Evolutionary conservation across 2,888 invertebrate genomes (phyloP).

Genomic region (Fissipunctia ypsillon): DNA sequence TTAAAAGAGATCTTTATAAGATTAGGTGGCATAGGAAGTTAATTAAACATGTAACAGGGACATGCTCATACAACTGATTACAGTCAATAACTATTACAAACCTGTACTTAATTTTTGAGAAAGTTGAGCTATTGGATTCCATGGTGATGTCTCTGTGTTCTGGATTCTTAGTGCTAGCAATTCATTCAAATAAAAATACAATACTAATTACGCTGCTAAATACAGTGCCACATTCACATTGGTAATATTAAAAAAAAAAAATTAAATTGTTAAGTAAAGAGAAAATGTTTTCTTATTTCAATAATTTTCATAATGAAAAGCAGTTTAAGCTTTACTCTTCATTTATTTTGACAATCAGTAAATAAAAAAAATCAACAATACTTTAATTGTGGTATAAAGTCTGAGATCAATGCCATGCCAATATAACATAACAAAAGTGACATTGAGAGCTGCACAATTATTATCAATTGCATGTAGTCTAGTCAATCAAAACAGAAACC

Average conservation of each 20-base stretch:
- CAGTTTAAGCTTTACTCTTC: neutral
- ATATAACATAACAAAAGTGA: constrained; percentile 47
- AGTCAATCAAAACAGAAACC: constrained; percentile 38
- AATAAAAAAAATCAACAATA: neutral
- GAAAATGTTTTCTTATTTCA: neutral
- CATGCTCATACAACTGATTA: constrained; percentile 49
- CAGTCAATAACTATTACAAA: constrained; percentile 76
- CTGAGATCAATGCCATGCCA: constrained; percentile 44
- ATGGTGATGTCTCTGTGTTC: constrained; percentile 75
- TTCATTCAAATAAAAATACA: constrained; percentile 61
- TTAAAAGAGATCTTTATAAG: neutral
- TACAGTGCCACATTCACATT: constrained; percentile 12
- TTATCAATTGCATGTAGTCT: constrained; percentile 16
- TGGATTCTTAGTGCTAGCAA: constrained; percentile 79
- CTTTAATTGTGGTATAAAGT: neutral
- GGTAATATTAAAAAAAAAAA: neutral
- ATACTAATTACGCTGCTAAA: constrained; percentile 43
- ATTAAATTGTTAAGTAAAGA: neutral
- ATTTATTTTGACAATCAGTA: neutral
- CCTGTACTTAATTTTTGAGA: constrained; percentile 81
- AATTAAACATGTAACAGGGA: constrained; percentile 4
- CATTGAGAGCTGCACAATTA: constrained; percentile 40
- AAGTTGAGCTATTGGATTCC: constrained; percentile 83
- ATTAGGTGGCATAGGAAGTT: neutral
- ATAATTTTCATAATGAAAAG: neutral